phyloP scores from a whole-genome alignment of 2,888 invertebrate genomes.

The Drosophila nigricruria region DNA sequence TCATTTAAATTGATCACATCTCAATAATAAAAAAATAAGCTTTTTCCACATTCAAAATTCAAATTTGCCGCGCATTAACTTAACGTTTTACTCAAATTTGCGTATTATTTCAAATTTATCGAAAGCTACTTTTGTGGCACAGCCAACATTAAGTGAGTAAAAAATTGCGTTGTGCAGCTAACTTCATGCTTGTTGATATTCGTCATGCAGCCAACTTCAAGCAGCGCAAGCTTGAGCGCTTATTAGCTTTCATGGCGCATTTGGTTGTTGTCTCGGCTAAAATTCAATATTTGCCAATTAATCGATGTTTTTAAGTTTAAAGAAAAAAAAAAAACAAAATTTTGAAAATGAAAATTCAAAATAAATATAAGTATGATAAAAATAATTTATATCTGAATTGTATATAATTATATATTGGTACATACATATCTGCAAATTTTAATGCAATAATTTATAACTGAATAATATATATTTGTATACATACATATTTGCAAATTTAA shows the following conservation, averaged over 20 bases:
- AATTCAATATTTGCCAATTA: neutral
- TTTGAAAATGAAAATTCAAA: neutral
- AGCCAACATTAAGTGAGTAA: conserved; percentile 9
- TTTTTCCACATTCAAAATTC: neutral
- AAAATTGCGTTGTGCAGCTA: conserved; percentile 5
- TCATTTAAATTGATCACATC: neutral
- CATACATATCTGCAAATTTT: neutral
- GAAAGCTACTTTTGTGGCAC: neutral
- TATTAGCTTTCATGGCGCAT: neutral
- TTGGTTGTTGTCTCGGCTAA: conserved; percentile 39
- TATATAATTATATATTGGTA: neutral
- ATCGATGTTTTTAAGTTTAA: neutral
- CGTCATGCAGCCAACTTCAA: conserved; percentile 4
- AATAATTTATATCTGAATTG: neutral
- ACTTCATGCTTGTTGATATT: conserved; percentile 3
- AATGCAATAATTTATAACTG: neutral
- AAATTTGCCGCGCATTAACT: conserved; percentile 25
- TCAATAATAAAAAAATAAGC: too few species aligned
- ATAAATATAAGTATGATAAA: neutral
- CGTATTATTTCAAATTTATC: neutral
- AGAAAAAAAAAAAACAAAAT: too few species aligned
- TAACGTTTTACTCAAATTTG: neutral
- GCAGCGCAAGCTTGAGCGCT: conserved; percentile 9
- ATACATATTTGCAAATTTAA: neutral
- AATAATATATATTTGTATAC: neutral